Evolutionary conservation across 2,888 invertebrate species (phyloP).

Genomic region (Temnothorax rugatulus): DNA sequence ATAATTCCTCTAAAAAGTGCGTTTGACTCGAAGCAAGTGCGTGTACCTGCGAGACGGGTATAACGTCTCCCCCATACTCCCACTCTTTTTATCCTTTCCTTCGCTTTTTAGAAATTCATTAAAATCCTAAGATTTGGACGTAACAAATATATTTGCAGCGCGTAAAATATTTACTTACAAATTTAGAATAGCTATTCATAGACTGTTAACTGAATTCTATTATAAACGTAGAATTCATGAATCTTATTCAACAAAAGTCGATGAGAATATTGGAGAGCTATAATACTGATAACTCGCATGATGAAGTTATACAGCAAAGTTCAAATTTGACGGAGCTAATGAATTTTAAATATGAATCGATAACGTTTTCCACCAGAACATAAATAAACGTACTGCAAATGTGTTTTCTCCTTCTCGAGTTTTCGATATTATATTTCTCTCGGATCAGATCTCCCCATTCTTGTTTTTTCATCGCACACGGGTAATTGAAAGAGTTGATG

Average conservation of each 20-base stretch:
- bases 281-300: slow-evolving; percentile 23
- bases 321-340: slow-evolving; percentile 12
- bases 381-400: slow-evolving; percentile 21
- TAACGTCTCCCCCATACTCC: too few relatives aligned
- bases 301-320: not conserved
- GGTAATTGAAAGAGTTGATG: slow-evolving; percentile 23
- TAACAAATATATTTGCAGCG: not conserved
- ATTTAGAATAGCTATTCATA: slow-evolving; percentile 5
- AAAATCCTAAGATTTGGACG: too few relatives aligned
- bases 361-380: not conserved
- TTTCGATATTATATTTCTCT: slow-evolving; percentile 29
- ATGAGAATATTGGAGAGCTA: not conserved
- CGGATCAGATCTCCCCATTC: not conserved
- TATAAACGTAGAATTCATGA: slow-evolving; percentile 6
- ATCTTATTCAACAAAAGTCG: not conserved
- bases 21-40: too few relatives aligned
- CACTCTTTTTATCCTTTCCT: too few relatives aligned
- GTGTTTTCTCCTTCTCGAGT: not conserved
- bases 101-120: too few relatives aligned
- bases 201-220: not conserved
- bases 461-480: not conserved
- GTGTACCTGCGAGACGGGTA: too few relatives aligned
- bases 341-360: slow-evolving; percentile 3
- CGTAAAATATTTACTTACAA: not conserved
- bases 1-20: too few relatives aligned